Base-by-base conservation (phyloP, 2,888 invertebrate species). In the Himalopsyche kuldschensis region DNA sequence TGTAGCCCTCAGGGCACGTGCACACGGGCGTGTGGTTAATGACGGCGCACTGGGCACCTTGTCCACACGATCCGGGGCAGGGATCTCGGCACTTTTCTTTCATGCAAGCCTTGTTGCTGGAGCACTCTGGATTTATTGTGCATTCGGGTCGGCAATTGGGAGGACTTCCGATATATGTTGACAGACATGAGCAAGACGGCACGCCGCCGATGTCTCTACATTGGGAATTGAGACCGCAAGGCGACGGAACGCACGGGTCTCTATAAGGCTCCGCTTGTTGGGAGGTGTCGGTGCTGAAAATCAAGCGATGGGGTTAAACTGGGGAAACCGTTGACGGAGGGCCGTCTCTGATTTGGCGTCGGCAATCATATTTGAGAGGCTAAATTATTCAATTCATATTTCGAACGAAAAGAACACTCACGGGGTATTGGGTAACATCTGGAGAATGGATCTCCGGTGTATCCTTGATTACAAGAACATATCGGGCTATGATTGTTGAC, bases 51-150 rank as follows among this genome's bases (percentile, higher is more conserved):
- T 92, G 91, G 82, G 95, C 92, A 87, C 93, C 91, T 84, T 93
- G 87, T 76, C 95, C 95, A 87, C 95, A 97, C 6, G 95, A 95
- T 15, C 96, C 96, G 10, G 95, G 95, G 87, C 96, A 97, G n/a
- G 96, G 96, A 89, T 96, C 96, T 86, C 90, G 91, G 88, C 96
- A 96, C 89, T 93, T 95, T 88, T 95, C 94, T 87, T 94, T 93
- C 76, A 96, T 94, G 88, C 97, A 97, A 63, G 96, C 96, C 87
- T 93, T 91, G 88, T 94, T 94, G 87, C 94, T 94, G 8, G 94
- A 89, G 88, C 97, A 97, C 87, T 96, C 96, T 0, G 95, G 91
- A 88, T 95, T 95, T 35, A 96, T 93, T 15, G 92, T 91, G 88
- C 95, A 95, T 88, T 95, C 94, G 5, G 95, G 95, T 46, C 94